Conservation (phyloP, 2,113 vertebrate genomes). For the Alces alces region DNA sequence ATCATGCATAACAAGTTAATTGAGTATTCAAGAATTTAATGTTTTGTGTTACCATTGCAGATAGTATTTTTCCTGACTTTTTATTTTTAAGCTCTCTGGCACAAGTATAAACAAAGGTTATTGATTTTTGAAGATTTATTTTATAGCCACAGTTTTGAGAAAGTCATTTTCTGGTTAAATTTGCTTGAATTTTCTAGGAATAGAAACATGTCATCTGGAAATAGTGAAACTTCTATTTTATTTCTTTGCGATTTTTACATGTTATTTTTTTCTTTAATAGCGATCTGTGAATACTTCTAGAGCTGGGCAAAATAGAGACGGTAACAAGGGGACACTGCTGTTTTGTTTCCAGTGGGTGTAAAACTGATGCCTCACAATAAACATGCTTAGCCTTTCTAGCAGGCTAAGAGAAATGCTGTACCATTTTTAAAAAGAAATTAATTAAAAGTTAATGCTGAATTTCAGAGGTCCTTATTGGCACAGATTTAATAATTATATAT, state of each 20-base stretch:
- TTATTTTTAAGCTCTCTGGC: background rate
- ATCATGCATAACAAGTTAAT: background rate
- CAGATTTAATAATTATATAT: background rate
- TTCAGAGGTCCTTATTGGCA: conserved; percentile 7
- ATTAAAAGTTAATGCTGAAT: conserved; percentile 22
- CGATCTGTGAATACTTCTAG: background rate
- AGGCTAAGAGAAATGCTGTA: background rate
- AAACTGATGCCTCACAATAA: background rate
- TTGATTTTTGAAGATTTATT: conserved; percentile 16
- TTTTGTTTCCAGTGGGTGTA: background rate
- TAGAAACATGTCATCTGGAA: background rate
- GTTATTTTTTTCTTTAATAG: background rate
- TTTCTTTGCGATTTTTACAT: background rate
- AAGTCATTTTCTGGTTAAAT: conserved; percentile 18
- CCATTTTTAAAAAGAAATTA: background rate
- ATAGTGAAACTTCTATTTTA: background rate
- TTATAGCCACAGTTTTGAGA: conserved; percentile 1
- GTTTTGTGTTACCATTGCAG: background rate
- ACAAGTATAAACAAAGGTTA: background rate
- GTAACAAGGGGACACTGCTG: background rate
- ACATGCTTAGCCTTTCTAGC: background rate
- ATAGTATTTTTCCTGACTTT: background rate
- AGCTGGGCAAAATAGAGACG: background rate
- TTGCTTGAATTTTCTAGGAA: background rate
- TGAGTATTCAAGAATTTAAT: background rate